Evolutionary conservation across 2,888 invertebrate genomes (phyloP), one percentile per base, ranked within the genome.

Genomic region (Amitus sp.): DNA sequence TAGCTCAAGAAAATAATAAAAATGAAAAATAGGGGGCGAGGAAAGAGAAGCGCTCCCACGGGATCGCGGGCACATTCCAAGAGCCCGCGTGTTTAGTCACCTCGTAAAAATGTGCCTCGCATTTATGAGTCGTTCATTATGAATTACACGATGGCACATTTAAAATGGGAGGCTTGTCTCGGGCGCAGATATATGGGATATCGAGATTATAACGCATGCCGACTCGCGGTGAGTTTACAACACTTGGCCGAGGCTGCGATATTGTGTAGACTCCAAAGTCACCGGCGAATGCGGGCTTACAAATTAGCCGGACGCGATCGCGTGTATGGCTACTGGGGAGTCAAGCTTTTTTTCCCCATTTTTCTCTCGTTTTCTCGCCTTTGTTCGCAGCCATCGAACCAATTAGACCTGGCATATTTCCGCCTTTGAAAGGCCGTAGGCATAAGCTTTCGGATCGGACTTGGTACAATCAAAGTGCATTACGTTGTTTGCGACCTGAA

Each of bases 101-200:
- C 43, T 40, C 45, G 66, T 70, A 72, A 76, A 78, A 78, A 77
- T 68, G 72, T 75, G 73, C 76, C 74, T 76, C 76, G 76, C 79
- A 81, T 80, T 81, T 80, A 80, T 81, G 79, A 79, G 81, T 80
- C 77, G 81, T 81, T 81, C 81, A 81, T 81, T 80, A 79, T 80
- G 78, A 82, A 81, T 80, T 81, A 82, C 81, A 82, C 79, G 80
- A 81, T 78, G 77, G 78, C 78, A 77, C 80, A 80, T 81, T 80
- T 79, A 79, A 81, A 80, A 80, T 78, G 77, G 76, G 73, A 77
- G 75, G 76, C 75, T 76, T 74, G 79, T 77, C 79, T 77, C 76
- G 78, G 75, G 77, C 77, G 60, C 76, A 76, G 73, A 81, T 81
- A 80, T 80, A 81, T 81, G 79, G 79, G 77, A 80, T 81, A 80